Evolutionary conservation across 37 sponge, comb jelly and placozoan species (phyloP).

Genomic region (Spongilla lacustris): DNA sequence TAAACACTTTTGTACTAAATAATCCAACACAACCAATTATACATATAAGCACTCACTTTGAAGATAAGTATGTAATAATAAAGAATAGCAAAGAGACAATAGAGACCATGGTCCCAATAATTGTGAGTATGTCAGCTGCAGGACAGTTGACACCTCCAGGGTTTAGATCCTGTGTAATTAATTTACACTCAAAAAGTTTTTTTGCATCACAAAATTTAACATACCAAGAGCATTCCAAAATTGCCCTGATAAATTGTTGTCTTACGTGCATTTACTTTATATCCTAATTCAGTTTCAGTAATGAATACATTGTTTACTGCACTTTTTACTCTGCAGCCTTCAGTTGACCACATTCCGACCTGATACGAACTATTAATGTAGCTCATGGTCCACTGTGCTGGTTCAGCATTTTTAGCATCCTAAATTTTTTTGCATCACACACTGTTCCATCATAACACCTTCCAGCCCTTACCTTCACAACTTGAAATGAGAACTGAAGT

Average conservation of each 20-base stretch:
- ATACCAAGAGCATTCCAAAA: conserved; percentile 53
- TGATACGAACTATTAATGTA: background rate
- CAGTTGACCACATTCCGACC: conserved; percentile 42
- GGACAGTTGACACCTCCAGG: conserved; percentile 11
- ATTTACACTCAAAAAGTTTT: background rate
- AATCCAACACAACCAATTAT: background rate
- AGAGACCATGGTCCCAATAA: conserved; percentile 62
- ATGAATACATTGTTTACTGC: background rate
- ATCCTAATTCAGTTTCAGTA: background rate
- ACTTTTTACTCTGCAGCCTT: conserved; percentile 9
- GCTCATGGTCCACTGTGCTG: conserved; percentile 47
- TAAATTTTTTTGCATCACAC: conserved; percentile 10
- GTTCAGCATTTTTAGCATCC: conserved; percentile 77
- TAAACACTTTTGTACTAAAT: too few species aligned
- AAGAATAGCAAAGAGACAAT: conserved; percentile 38
- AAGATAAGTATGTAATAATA: conserved; percentile 33
- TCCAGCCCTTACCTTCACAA: background rate
- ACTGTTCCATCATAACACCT: too few species aligned
- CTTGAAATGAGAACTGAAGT: background rate
- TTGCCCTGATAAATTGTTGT: conserved; percentile 2
- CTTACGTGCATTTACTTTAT: conserved; percentile 14
- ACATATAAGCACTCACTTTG: conserved; percentile 53
- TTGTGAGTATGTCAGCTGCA: conserved; percentile 33
- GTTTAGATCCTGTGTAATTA: conserved; percentile 32
- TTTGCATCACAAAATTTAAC: background rate